These are phyloP conservation scores for Podabrus alpinus DNA, from an alignment of 2,888 invertebrate species.

Conservation along the genomic window DNA sequence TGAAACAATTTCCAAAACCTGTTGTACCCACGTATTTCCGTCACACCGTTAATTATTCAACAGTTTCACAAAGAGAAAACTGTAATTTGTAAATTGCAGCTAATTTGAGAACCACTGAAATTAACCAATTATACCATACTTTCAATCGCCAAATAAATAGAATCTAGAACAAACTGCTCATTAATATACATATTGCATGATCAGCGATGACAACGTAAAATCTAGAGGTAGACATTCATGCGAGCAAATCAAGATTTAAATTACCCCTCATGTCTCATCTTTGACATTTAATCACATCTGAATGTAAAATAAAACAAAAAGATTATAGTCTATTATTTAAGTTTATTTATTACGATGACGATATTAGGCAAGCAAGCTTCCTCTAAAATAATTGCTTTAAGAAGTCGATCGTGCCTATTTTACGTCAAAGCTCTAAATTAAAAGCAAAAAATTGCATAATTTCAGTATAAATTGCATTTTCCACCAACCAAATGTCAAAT, in stretches of 20 bases:
- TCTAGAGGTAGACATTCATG: slow-evolving; percentile 28
- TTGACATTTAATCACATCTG: slow-evolving; percentile 32
- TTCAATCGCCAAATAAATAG: slow-evolving; percentile 33
- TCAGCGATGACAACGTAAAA: slow-evolving; percentile 37
- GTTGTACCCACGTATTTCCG: background rate
- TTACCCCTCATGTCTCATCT: slow-evolving; percentile 32
- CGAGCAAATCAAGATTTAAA: slow-evolving; percentile 32
- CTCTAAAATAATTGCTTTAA: background rate
- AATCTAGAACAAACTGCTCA: slow-evolving; percentile 38
- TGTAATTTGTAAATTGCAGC: background rate
- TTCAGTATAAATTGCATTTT: background rate
- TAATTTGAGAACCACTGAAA: slow-evolving; percentile 12
- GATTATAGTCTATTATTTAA: slow-evolving; percentile 25
- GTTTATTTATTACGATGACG: slow-evolving; percentile 16
- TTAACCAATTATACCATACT: slow-evolving; percentile 2
- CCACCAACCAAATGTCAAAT: background rate
- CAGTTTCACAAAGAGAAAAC: background rate
- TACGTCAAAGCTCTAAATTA: background rate
- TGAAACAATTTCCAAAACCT: background rate
- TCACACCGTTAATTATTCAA: background rate
- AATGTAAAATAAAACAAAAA: slow-evolving; percentile 22
- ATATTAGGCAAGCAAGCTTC: background rate
- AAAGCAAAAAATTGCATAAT: background rate
- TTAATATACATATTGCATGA: slow-evolving; percentile 43
- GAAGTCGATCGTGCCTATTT: background rate